Conservation (phyloP, 2,888 invertebrate genomes). For the Drosophila formosana region DNA sequence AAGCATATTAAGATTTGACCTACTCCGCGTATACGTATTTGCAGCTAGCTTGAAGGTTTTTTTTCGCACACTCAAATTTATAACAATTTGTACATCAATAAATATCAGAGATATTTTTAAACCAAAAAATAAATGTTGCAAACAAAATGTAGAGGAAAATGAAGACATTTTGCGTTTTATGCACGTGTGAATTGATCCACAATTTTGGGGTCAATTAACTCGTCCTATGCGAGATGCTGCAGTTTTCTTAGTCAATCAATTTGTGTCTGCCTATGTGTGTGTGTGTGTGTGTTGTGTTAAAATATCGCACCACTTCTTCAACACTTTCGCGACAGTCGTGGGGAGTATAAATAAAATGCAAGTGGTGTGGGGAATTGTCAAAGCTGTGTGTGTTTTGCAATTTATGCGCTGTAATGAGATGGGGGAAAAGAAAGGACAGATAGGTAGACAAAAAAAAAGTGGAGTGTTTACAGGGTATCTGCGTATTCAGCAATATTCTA, state of each 20-base stretch:
- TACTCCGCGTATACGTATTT: constrained; percentile 1
- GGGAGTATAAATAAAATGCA: constrained; percentile 14
- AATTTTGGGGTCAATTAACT: constrained; percentile 14
- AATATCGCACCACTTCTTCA: constrained; percentile 52
- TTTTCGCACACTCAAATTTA: background rate
- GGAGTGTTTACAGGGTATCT: constrained; percentile 10
- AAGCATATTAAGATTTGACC: background rate
- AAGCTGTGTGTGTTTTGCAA: background rate
- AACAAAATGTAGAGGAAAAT: background rate
- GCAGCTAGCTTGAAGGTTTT: background rate
- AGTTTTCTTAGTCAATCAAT: constrained; percentile 54
- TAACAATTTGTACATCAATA: background rate
- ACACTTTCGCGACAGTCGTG: constrained; percentile 44
- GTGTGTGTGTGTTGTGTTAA: constrained; percentile 50
- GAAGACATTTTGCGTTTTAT: background rate
- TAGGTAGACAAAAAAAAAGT: background rate
- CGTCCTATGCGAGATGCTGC: constrained; percentile 10
- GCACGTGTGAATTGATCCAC: constrained; percentile 12
- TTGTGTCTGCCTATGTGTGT: constrained; percentile 28
- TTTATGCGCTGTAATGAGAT: constrained; percentile 4
- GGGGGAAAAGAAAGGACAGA: background rate
- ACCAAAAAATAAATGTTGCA: background rate
- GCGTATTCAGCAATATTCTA: background rate
- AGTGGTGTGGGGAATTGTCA: constrained; percentile 5
- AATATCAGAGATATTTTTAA: background rate